These are phyloP conservation scores for Lepidothrix coronata DNA, from an alignment of 2,113 vertebrate genomes.

Conservation along the genomic window DNA sequence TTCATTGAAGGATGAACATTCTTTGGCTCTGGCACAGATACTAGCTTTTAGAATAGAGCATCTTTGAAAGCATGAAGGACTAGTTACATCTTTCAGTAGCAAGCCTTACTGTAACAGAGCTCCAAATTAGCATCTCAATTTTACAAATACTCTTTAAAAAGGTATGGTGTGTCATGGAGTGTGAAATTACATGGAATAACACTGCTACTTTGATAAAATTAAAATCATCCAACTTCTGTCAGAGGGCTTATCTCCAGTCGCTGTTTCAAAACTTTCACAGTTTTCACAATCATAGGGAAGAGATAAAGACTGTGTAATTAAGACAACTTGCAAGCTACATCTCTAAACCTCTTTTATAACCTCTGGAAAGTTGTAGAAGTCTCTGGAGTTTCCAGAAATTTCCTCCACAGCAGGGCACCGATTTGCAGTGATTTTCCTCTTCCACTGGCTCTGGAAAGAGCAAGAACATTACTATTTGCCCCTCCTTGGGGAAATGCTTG, in stretches of 20 bases:
- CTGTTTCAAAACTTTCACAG: background rate
- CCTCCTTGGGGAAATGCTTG: background rate
- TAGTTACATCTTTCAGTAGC: background rate
- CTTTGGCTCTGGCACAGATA: background rate
- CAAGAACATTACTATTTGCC: background rate
- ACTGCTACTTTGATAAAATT: background rate
- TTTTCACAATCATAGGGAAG: background rate
- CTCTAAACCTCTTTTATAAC: background rate
- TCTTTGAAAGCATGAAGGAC: background rate
- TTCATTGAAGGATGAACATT: background rate
- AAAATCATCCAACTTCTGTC: background rate
- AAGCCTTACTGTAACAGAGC: background rate
- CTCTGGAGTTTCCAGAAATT: background rate
- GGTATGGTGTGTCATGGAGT: background rate
- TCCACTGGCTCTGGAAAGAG: background rate
- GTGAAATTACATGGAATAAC: background rate
- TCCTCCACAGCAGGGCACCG: background rate
- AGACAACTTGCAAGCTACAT: background rate
- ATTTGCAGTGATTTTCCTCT: background rate
- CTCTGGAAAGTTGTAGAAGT: background rate
- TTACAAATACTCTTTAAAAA: background rate
- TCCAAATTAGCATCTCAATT: background rate
- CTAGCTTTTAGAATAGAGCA: background rate
- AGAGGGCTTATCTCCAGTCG: rapidly evolving
- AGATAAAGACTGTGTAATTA: background rate